Conservation (phyloP, 1,140 invertebrate species). For the Conus ventricosus region DNA sequence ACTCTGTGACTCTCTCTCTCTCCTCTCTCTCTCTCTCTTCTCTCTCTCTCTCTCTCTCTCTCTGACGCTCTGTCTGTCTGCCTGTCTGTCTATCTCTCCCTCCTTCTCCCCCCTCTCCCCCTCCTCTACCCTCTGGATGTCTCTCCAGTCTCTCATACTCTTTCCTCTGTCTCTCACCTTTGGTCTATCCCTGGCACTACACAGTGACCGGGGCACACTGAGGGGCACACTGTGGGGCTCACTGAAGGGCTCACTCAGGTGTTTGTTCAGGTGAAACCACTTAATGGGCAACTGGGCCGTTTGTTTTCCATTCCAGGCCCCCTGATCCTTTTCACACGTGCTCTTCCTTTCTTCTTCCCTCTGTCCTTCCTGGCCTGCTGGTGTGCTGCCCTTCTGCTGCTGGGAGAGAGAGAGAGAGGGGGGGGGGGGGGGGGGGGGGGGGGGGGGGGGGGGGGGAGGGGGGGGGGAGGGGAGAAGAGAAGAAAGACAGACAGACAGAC, state of each 20-base stretch:
- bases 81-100: neutral
- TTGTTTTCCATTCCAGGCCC: constrained; percentile 30
- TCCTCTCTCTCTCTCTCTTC: too few species aligned
- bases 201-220: too few species aligned
- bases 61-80: neutral
- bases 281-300: constrained; percentile 25
- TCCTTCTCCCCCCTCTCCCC: neutral
- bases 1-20: too few species aligned
- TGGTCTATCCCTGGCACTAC: neutral
- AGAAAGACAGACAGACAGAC: too few species aligned
- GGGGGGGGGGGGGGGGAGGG: too few species aligned
- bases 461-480: too few species aligned
- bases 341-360: constrained; percentile 1
- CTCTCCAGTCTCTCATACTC: too few species aligned
- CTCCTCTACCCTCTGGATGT: too few species aligned
- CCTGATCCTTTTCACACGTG: constrained; percentile 32
- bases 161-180: neutral
- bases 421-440: too few species aligned
- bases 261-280: constrained; percentile 3
- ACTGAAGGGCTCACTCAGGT: neutral
- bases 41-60: too few species aligned
- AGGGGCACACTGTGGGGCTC: neutral
- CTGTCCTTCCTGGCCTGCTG: constrained; percentile 16
- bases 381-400: neutral
- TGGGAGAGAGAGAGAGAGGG: too few species aligned